Evolutionary conservation across 1,140 invertebrate genomes (phyloP), one percentile per base, ranked within the genome.

Genomic region (Notospermus geniculatus): DNA sequence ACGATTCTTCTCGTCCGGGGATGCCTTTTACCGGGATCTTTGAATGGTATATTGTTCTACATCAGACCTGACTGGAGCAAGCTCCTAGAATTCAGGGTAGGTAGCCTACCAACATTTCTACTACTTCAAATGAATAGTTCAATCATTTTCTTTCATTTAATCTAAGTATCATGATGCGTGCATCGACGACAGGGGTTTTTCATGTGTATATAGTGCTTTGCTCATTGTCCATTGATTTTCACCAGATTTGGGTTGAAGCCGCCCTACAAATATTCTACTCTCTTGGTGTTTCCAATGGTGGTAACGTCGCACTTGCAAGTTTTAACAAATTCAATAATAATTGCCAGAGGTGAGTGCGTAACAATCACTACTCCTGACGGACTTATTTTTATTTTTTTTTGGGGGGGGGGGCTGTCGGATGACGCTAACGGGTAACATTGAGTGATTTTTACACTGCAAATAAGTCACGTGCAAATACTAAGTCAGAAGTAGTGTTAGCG

Each of bases 251-350:
- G 92, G 88, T 93, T 15, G 92, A 92, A 78, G 93, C 93, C 13
- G 90, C 91, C 7, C 91, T 90, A 7, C 93, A 96, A 83, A 93
- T 92, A 66, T 94, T 96, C 79, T 94, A 94, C 82, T 94, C 92
- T 0, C 88, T 95, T 61, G 91, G 92, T 58, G 91, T 94, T 32
- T 91, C 91, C 0, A 93, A 93, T 71, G 93, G 93, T 22, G 92
- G 91, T 4, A 91, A 95, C 84, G 93, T 96, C 72, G 92, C 91
- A 71, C 94, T 95, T 77, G 90, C 92, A 15, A 94, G 91, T 73
- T 95, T 95, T 82, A 95, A 95, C 80, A 89, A 89, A 76, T 93
- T 93, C 76, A 88, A 91, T 72, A 95, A 95, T 74, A 92, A 91
- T 69, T 90, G 95, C 62, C 82, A 95, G 23, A 85, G 72, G 80